Conservation (phyloP, 1,140 invertebrate genomes). For the Brachionus rubens region DNA sequence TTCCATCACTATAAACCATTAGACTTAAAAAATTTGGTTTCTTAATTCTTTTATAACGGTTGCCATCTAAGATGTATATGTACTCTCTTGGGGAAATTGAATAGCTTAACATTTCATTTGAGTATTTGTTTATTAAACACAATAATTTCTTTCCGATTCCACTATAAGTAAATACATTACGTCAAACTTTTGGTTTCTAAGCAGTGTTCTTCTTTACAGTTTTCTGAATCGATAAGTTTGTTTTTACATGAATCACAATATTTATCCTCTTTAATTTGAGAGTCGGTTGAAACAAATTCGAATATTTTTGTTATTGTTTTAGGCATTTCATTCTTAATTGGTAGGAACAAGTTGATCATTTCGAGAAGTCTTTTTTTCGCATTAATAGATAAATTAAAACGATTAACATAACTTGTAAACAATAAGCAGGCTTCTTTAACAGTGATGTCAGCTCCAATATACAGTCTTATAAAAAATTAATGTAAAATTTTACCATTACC, state of each 20-base stretch:
- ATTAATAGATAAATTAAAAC: neutral
- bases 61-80: neutral
- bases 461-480: neutral
- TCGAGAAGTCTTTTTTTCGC: neutral
- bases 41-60: neutral
- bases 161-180: no score
- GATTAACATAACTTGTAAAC: neutral
- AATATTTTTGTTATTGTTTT: neutral
- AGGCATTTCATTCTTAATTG: neutral
- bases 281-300: no score
- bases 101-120: neutral
- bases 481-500: no score
- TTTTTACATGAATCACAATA: neutral
- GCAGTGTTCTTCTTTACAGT: no score
- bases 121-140: no score
- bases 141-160: no score
- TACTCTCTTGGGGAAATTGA: neutral
- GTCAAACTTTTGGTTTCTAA: no score
- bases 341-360: neutral
- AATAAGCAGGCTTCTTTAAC: neutral
- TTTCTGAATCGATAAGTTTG: neutral
- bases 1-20: slow-evolving; percentile 22
- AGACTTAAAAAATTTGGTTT: neutral
- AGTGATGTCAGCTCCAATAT: neutral
- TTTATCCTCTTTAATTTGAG: neutral